These are phyloP conservation scores for Anhinga rufa DNA, from an alignment of 2,113 vertebrate genomes.

Conservation along the genomic window DNA sequence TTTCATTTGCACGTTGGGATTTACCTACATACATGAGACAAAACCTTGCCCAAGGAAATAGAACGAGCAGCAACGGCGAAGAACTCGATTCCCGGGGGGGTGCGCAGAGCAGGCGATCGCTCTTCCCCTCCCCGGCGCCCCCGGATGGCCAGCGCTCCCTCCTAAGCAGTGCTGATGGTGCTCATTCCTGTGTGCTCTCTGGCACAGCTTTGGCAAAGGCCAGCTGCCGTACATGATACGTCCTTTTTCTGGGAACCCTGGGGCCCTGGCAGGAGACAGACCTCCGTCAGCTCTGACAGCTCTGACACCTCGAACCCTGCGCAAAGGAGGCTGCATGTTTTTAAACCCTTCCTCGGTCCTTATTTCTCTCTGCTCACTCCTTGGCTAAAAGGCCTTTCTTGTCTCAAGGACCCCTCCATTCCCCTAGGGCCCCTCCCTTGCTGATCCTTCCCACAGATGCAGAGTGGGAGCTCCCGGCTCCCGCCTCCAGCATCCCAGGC, in stretches of 20 bases:
- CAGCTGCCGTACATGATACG: slow-evolving; percentile 19
- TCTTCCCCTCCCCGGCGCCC: accelerated
- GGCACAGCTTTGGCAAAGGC: background rate
- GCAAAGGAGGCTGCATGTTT: background rate
- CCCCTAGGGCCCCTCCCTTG: accelerated
- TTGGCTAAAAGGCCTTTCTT: background rate
- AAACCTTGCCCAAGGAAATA: background rate
- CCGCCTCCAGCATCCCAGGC: accelerated
- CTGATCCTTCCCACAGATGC: background rate
- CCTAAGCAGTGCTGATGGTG: slow-evolving; percentile 25
- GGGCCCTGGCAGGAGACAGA: background rate
- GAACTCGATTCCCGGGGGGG: background rate
- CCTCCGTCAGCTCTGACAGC: background rate
- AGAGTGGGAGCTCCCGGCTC: background rate
- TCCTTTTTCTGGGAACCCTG: slow-evolving; percentile 31
- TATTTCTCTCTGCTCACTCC: background rate
- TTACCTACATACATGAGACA: slow-evolving; percentile 23
- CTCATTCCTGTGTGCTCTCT: background rate
- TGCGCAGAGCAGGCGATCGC: accelerated
- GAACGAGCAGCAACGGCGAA: background rate
- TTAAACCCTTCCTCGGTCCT: background rate
- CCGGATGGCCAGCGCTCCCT: accelerated
- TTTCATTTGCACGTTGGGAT: slow-evolving; percentile 11
- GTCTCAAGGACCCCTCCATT: background rate
- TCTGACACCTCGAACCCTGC: background rate